Evolutionary conservation across 1,140 invertebrate species (phyloP), one percentile per base, ranked within the genome.

Genomic region (Eumaeus atala): DNA sequence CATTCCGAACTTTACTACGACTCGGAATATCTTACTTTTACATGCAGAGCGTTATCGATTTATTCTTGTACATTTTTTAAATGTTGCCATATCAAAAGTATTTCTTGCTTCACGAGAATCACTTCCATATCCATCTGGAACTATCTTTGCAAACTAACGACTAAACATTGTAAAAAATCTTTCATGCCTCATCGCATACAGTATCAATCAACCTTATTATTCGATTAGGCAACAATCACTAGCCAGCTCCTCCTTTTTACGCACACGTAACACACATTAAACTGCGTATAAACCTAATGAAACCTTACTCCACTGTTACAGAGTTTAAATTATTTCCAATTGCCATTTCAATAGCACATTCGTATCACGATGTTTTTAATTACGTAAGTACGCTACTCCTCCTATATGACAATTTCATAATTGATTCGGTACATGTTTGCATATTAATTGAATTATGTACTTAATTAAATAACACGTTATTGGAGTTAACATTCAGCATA

Each of bases 341-440:
- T 28, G 21, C 6, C 2, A 28, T 28, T 28, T 6, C 12, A 37
- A 37, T 9, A 14, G 38, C 9, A 16, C 6, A 8, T 9, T 17
- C 9, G 16, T 16, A 9, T 16, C n/a, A 16, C 17, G 40, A 5
- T 9, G 35, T 44, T 44, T 44, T 44, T 44, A 44, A 44, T 44
- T 44, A 44, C 40, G 40, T 44, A 44, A 44, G 40, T 44, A 44
- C 40, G 9, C 17, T 14, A 16, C 40, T 44, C 40, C 40, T 16
- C 40, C 40, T 44, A 44, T 14, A 44, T 17, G 40, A 44, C 40
- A 44, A 44, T 44, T 44, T 44, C 40, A 44, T 44, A 44, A 44
- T 44, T 44, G 40, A 17, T 44, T 17, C 40, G 9, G 3, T 17
- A 44, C 14, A 44, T 44, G 40, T 44, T 44, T 44, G 40, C 12